Conservation (phyloP, 2,888 invertebrate species). For the Alitta virens region DNA sequence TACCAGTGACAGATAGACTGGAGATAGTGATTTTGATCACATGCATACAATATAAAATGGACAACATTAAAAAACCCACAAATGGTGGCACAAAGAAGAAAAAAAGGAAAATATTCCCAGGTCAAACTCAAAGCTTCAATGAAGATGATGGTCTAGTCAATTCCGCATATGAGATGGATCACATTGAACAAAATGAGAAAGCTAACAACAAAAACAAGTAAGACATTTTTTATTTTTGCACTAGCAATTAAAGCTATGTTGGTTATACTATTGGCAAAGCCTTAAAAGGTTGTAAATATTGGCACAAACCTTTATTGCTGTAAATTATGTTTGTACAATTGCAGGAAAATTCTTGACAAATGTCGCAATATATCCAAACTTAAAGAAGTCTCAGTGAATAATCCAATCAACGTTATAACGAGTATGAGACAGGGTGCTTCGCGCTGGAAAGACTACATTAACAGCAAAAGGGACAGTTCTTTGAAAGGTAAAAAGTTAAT, state of each 20-base stretch:
- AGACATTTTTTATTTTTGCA: background rate
- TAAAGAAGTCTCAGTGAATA: slow-evolving; percentile 2
- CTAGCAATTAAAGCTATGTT: too few relatives aligned
- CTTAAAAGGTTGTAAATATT: background rate
- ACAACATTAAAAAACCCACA: too few relatives aligned
- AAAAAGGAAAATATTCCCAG: background rate
- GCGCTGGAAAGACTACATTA: slow-evolving; percentile 39
- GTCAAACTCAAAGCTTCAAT: background rate
- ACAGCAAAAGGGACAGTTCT: slow-evolving; percentile 31
- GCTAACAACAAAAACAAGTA: background rate
- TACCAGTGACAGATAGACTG: too few relatives aligned
- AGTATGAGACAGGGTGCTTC: slow-evolving; percentile 35
- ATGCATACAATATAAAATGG: too few relatives aligned
- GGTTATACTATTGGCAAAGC: too few relatives aligned
- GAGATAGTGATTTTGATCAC: too few relatives aligned
- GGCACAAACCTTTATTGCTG: background rate
- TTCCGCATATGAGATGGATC: background rate
- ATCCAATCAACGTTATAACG: slow-evolving; percentile 35
- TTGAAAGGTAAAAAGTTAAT: slow-evolving; percentile 34
- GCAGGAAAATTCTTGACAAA: too few relatives aligned
- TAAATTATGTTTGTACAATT: background rate
- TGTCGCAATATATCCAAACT: too few relatives aligned
- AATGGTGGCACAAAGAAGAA: too few relatives aligned
- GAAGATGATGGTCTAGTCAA: background rate
- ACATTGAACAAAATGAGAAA: background rate